Percentiles rank a stretch among this genome's conserved stretches.
Evolutionary conservation across 2,888 invertebrate species (phyloP).

Genomic region (Neoascia interrupta): DNA sequence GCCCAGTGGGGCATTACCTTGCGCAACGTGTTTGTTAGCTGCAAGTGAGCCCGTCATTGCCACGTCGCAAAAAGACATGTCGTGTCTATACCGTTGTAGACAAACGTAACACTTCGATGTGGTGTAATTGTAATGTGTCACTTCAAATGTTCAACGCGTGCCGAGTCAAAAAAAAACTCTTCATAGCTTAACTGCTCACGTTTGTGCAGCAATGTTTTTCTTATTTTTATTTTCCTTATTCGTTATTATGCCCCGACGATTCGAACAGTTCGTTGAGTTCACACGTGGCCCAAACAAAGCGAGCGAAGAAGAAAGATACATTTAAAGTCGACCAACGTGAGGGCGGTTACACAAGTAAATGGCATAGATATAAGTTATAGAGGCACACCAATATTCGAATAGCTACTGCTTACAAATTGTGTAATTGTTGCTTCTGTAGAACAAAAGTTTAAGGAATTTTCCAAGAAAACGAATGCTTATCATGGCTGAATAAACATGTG

Average conservation of each 20-base stretch:
- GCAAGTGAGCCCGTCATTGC: constrained; percentile 31
- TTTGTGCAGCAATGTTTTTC: constrained; percentile 31
- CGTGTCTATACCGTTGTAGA: neutral
- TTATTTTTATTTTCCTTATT: constrained; percentile 6
- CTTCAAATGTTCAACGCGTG: no score
- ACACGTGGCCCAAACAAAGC: constrained; percentile 13
- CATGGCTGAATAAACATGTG: no score
- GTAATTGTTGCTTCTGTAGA: no score
- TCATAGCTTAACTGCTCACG: constrained; percentile 35
- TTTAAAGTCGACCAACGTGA: constrained; percentile 19
- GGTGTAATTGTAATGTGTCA: no score
- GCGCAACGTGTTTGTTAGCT: constrained; percentile 7
- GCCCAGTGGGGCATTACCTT: constrained; percentile 38
- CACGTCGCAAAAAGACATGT: constrained; percentile 29
- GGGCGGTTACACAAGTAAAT: constrained; percentile 24
- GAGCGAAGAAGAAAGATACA: neutral
- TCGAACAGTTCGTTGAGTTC: constrained; percentile 24
- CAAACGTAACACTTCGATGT: no score
- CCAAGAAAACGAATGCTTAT: no score
- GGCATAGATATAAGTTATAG: no score
- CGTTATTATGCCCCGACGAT: constrained; percentile 4
- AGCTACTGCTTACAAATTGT: no score
- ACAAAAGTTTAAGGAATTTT: no score
- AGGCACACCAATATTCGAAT: no score
- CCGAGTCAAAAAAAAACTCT: no score